Conservation (phyloP, 2,888 invertebrate species). For the Synergus umbraculus region DNA sequence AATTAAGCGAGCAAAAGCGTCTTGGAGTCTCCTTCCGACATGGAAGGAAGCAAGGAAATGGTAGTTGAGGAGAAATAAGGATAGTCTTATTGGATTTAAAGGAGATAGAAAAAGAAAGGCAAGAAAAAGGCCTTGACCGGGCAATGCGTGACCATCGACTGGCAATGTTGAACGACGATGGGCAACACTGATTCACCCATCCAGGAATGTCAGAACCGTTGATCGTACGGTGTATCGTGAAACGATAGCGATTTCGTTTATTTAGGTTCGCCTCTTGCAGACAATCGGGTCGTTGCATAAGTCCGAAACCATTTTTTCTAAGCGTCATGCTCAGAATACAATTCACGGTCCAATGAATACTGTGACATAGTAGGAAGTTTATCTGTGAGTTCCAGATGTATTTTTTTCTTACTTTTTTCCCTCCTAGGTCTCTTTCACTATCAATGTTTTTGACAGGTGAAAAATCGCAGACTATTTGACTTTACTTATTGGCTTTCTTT, state of each 20-base stretch:
- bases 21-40: slow-evolving; percentile 11
- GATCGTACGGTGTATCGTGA: slow-evolving; percentile 52
- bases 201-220: slow-evolving; percentile 56
- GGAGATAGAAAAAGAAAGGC: slow-evolving; percentile 40
- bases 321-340: slow-evolving; percentile 45
- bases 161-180: slow-evolving; percentile 48
- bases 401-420: slow-evolving; percentile 4
- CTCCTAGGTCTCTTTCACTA: slow-evolving; percentile 3
- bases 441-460: slow-evolving; percentile 29
- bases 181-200: slow-evolving; percentile 53
- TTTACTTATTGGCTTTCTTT: slow-evolving; percentile 13
- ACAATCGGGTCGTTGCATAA: slow-evolving; percentile 54
- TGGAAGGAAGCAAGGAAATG: not conserved
- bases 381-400: slow-evolving; percentile 17
- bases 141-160: slow-evolving; percentile 53
- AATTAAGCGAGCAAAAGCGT: slow-evolving; percentile 21
- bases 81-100: not conserved
- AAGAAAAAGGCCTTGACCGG: slow-evolving; percentile 56
- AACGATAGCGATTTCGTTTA: slow-evolving; percentile 52
- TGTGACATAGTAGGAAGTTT: slow-evolving; percentile 49
- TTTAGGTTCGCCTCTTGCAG: slow-evolving; percentile 52
- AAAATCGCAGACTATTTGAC: slow-evolving; percentile 22
- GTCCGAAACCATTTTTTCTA: slow-evolving; percentile 44
- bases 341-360: slow-evolving; percentile 53
- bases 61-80: not conserved